Percentiles rank a stretch among this genome's conserved stretches.
phyloP scores from a whole-genome alignment of 1,140 invertebrate species.

The Pomacea maculata region DNA sequence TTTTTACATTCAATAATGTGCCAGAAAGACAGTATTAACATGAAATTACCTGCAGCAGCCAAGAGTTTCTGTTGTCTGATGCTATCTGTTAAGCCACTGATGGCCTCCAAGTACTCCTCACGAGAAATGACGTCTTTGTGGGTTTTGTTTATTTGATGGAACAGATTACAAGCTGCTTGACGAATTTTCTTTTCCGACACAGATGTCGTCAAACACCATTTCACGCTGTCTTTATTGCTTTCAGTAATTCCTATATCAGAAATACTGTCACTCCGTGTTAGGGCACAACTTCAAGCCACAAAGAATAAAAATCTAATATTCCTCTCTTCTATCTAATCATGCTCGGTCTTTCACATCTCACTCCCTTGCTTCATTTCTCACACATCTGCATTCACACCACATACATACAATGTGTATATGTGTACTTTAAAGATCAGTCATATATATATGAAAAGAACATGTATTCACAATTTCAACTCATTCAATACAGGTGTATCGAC shows the following conservation, averaged over 20 bases:
- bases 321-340: no score
- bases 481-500: not conserved
- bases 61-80: constrained; percentile 48
- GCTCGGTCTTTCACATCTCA: no score
- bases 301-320: no score
- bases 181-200: constrained; percentile 85
- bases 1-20: not conserved
- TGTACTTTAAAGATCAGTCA: no score
- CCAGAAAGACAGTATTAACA: not conserved
- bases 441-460: no score
- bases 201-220: constrained; percentile 82
- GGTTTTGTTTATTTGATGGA: constrained; percentile 65
- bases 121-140: constrained; percentile 66
- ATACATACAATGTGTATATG: no score
- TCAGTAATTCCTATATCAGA: constrained; percentile 47
- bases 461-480: no score
- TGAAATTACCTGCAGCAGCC: constrained; percentile 48
- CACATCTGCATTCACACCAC: no score
- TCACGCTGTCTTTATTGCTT: constrained; percentile 72
- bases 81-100: constrained; percentile 47
- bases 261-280: not conserved
- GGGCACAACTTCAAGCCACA: no score
- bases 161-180: constrained; percentile 84
- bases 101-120: constrained; percentile 66
- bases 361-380: no score